Evolutionary conservation across 2,888 invertebrate species (phyloP), one percentile per base, ranked within the genome.

Genomic region (Dorcus hopei): DNA sequence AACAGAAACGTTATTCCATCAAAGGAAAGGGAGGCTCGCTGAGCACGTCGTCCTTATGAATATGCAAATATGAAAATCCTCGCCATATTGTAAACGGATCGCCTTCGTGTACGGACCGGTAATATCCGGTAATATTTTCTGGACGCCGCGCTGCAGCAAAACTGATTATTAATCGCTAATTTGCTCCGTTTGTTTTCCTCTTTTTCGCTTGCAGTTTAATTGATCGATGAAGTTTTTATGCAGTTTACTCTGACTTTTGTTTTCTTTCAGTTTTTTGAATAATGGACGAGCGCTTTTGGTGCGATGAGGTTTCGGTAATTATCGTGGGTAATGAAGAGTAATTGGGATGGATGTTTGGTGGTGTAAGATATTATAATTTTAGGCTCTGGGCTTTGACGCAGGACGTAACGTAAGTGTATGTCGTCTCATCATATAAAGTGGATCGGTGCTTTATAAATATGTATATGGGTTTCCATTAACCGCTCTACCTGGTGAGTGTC

Each of bases 11-110:
- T 56, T 58, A 62, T 62, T 62, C 55, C 62, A 52, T 58, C 58
- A 61, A 54, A 58, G 59, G 52, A 33, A 60, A 58, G 58, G 19
- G 53, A 57, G 59, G 60, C 41, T 57, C 49, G 48, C 59, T 16
- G 54, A 60, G 54, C 53, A 60, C 58, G 49, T 57, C 53, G 38
- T 39, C 55, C 58, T 62, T 62, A 62, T 62, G 61, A 62, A 62
- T 62, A 62, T 62, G 61, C 60, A 62, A 61, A 58, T 58, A 62
- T 62, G 57, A 62, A 62, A 62, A 62, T 61, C 58, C 55, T 54
- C 50, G 51, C 51, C 56, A 58, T 58, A 55, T 57, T 62, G 60
- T 58, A 60, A 62, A 58, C 58, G 60, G 60, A 60, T 60, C 57
- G 54, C 54, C 53, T 49, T 59, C 33, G 49, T 49, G 54, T 60